phyloP scores from a whole-genome alignment of 2,113 vertebrate species.

The Anarrhichthys ocellatus region DNA sequence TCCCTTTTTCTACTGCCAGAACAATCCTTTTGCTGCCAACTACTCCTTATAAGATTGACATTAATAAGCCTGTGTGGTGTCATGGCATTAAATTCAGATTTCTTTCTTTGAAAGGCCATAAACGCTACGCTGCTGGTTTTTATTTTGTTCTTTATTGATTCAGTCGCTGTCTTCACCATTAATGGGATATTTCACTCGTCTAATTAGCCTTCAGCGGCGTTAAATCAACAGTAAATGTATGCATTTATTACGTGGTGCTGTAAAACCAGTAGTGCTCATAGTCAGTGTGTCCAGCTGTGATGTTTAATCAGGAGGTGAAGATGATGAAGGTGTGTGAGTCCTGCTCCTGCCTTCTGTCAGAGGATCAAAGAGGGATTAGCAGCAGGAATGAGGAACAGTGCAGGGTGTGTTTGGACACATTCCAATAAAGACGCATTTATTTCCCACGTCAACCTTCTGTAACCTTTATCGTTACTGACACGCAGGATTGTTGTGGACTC shows the following conservation, averaged over 20 bases:
- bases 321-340: slow-evolving; percentile 22
- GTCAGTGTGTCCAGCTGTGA: slow-evolving; percentile 29
- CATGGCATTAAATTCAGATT: background rate
- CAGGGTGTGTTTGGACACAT: slow-evolving; percentile 47
- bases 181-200: background rate
- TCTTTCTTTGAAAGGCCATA: background rate
- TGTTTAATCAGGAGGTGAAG: slow-evolving; percentile 21
- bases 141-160: background rate
- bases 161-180: background rate
- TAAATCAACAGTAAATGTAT: background rate
- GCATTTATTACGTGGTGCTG: background rate
- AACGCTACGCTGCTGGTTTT: background rate
- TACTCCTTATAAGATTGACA: background rate
- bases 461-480: slow-evolving; percentile 26
- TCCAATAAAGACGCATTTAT: slow-evolving; percentile 20
- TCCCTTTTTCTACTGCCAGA: background rate
- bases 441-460: background rate
- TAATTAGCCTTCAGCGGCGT: background rate
- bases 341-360: slow-evolving; percentile 26
- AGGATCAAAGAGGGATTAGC: slow-evolving; percentile 60
- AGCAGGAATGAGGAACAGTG: slow-evolving; percentile 22
- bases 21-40: background rate
- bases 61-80: background rate
- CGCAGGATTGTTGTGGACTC: background rate
- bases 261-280: background rate